Conservation (phyloP, 2,113 vertebrate species). For the Saccopteryx leptura region DNA sequence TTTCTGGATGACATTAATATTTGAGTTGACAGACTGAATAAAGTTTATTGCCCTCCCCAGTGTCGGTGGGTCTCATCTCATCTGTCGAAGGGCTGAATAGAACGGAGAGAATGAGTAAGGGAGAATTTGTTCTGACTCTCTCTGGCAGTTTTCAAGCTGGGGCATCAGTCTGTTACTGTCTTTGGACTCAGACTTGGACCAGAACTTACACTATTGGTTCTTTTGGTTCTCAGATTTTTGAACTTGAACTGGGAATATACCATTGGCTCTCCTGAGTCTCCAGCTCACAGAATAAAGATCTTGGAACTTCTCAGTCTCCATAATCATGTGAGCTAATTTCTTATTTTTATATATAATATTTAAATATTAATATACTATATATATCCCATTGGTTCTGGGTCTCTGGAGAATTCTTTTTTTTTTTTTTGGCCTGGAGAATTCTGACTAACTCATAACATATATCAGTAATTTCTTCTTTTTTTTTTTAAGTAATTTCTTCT, state of each 20-base stretch:
- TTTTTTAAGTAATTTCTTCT: background rate
- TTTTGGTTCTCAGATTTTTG: background rate
- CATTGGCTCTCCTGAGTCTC: background rate
- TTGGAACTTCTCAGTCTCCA: background rate
- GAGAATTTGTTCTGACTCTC: background rate
- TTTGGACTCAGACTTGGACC: background rate
- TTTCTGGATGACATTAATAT: background rate
- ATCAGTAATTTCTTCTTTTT: background rate
- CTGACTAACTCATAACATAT: background rate
- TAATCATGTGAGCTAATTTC: background rate
- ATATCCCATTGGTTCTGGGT: background rate
- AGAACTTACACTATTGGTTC: background rate
- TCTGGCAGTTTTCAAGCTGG: background rate
- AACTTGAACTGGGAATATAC: background rate
- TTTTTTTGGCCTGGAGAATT: background rate
- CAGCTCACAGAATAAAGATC: background rate
- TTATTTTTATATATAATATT: background rate
- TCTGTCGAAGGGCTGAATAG: background rate
- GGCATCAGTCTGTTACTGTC: background rate
- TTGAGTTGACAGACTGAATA: background rate
- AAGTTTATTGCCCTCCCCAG: background rate
- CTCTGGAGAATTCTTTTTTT: background rate
- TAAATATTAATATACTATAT: background rate
- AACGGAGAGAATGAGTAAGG: background rate
- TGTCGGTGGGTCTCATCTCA: background rate